phyloP scores from a whole-genome alignment of 2,797 vertebrate species.

The Halcyon badia region DNA sequence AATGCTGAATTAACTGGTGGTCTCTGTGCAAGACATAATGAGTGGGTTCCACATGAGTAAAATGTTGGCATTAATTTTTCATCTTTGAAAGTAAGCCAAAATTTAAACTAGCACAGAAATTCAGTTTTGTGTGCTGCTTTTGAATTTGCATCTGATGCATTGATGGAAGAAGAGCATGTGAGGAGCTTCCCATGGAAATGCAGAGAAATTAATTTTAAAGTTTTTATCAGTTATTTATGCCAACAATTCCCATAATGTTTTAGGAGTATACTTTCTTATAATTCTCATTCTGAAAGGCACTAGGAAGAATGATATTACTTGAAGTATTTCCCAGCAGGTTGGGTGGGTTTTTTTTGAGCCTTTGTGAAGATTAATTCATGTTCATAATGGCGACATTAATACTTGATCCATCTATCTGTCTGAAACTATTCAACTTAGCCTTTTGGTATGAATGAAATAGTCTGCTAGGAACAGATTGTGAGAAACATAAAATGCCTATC shows the following conservation, averaged over 20 bases:
- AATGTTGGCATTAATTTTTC: conserved; percentile 6
- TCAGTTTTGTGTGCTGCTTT: background rate
- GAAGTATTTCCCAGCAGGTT: background rate
- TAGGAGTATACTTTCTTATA: background rate
- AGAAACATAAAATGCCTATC: background rate
- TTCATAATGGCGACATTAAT: background rate
- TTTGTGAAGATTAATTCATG: background rate
- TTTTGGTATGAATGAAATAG: background rate
- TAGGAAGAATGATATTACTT: background rate
- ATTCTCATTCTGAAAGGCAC: background rate
- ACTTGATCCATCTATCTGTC: background rate
- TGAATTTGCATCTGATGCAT: background rate
- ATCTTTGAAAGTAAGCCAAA: background rate
- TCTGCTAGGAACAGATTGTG: background rate
- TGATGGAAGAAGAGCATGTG: background rate
- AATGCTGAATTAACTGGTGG: conserved; percentile 7
- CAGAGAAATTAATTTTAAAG: background rate
- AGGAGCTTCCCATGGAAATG: background rate
- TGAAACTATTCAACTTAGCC: background rate
- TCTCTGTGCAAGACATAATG: background rate
- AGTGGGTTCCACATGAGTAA: background rate
- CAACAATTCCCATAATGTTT: background rate
- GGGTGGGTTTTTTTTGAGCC: background rate
- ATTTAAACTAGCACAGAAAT: background rate
- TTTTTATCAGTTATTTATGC: background rate